phyloP scores from a whole-genome alignment of 2,888 invertebrate species.

The Temnothorax unifasciatus region DNA sequence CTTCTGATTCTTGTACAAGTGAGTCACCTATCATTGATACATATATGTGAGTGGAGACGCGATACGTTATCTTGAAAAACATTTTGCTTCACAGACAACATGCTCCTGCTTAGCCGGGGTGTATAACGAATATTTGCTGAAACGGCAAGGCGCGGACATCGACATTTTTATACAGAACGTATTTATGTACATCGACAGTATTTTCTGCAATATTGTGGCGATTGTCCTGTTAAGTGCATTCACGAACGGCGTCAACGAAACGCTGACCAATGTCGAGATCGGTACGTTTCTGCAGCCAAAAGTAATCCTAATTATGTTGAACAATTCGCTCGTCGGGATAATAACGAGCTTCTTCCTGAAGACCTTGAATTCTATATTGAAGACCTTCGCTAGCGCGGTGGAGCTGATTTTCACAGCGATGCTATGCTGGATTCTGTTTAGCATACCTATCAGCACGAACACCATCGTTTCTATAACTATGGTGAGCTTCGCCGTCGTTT shows the following conservation, averaged over 20 bases:
- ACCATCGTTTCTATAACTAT: slow-evolving; percentile 94
- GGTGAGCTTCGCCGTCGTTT: slow-evolving; percentile 93
- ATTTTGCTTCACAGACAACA: slow-evolving; percentile 89
- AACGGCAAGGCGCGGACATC: slow-evolving; percentile 93
- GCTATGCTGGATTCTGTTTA: slow-evolving; percentile 94
- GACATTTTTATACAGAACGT: slow-evolving; percentile 97
- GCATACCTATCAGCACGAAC: slow-evolving; percentile 93
- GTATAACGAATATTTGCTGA: slow-evolving; percentile 97
- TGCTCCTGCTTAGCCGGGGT: slow-evolving; percentile 98
- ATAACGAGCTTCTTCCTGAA: slow-evolving; percentile 97
- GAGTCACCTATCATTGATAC: slow-evolving; percentile 45
- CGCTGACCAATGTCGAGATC: slow-evolving; percentile 88
- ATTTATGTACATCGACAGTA: slow-evolving; percentile 98
- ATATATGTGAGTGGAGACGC: too few relatives aligned
- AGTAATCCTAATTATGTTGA: slow-evolving; percentile 93
- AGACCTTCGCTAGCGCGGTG: slow-evolving; percentile 97
- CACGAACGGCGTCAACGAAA: slow-evolving; percentile 89
- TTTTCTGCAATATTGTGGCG: slow-evolving; percentile 94
- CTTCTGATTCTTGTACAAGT: slow-evolving; percentile 87
- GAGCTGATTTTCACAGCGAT: slow-evolving; percentile 96
- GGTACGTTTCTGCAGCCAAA: slow-evolving; percentile 88
- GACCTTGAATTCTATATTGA: slow-evolving; percentile 97
- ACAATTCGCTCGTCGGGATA: slow-evolving; percentile 96
- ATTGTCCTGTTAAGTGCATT: slow-evolving; percentile 87
- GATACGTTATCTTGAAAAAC: neutral